Percentiles rank a stretch among this genome's conserved stretches.
Conservation (phyloP, 2,113 vertebrate genomes). For the Salvator merianae region DNA sequence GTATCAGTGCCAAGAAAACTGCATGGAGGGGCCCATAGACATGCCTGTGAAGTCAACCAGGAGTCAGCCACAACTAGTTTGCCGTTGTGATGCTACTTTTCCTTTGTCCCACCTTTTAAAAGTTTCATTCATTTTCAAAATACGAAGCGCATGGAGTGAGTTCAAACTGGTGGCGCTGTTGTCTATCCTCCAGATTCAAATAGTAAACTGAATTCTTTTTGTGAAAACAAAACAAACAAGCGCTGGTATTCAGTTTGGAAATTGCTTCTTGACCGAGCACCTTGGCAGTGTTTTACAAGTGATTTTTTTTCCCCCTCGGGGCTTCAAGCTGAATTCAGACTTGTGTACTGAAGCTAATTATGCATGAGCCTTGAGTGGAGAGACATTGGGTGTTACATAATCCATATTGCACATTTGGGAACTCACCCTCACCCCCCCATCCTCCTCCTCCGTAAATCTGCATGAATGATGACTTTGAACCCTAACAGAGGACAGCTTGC, state of each 20-base stretch:
- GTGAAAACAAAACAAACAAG: too few species aligned
- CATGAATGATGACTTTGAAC: not conserved
- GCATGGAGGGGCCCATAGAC: too few species aligned
- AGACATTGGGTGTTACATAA: not conserved
- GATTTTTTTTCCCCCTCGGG: not conserved
- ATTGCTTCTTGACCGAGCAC: not conserved
- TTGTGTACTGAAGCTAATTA: not conserved
- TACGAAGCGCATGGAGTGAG: too few species aligned
- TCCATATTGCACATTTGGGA: not conserved
- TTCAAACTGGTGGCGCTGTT: too few species aligned
- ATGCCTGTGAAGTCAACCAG: too few species aligned
- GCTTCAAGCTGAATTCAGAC: conserved; percentile 7
- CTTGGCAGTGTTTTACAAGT: not conserved
- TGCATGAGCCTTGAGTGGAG: not conserved
- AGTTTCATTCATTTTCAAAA: too few species aligned
- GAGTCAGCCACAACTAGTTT: too few species aligned
- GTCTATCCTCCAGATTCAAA: too few species aligned
- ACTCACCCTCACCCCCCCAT: too few species aligned
- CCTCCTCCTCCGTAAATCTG: not conserved
- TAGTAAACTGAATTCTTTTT: too few species aligned
- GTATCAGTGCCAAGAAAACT: too few species aligned
- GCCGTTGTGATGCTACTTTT: not conserved
- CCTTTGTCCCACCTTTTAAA: not conserved
- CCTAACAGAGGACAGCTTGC: not conserved
- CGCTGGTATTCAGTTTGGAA: too few species aligned